Conservation (phyloP, 2,113 vertebrate genomes). For the Lampris megalopsis region DNA sequence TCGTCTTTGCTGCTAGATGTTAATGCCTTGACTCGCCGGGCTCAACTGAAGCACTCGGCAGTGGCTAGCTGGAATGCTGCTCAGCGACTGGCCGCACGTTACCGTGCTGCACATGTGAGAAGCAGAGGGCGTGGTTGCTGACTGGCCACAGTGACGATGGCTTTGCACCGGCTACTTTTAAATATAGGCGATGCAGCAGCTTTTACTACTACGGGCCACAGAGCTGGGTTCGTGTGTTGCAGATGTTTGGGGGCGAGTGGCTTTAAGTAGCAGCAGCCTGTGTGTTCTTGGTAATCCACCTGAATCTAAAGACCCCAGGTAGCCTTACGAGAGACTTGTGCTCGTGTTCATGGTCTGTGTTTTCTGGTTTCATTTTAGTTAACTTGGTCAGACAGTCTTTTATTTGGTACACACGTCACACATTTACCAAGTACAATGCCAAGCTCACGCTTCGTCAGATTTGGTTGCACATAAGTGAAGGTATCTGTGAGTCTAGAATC, state of each 20-base stretch:
- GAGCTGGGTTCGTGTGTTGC: background rate
- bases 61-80: constrained; percentile 42
- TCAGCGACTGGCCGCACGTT: constrained; percentile 18
- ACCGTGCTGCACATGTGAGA: constrained; percentile 17
- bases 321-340: background rate
- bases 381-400: too few relatives aligned
- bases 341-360: too few relatives aligned
- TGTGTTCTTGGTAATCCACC: background rate
- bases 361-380: too few relatives aligned
- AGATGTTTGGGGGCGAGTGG: background rate
- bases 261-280: too few relatives aligned
- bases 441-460: too few relatives aligned
- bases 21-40: background rate
- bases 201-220: constrained; percentile 8
- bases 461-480: too few relatives aligned
- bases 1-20: background rate
- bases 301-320: background rate
- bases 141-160: constrained; percentile 20
- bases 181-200: constrained; percentile 27
- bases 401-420: too few relatives aligned
- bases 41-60: constrained; percentile 29
- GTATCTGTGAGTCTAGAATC: too few relatives aligned
- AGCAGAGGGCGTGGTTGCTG: constrained; percentile 21
- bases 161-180: constrained; percentile 10
- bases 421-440: too few relatives aligned